Evolutionary conservation across 2,797 vertebrate species (phyloP), one percentile per base, ranked within the genome.

Genomic region (Muscicapa striata): DNA sequence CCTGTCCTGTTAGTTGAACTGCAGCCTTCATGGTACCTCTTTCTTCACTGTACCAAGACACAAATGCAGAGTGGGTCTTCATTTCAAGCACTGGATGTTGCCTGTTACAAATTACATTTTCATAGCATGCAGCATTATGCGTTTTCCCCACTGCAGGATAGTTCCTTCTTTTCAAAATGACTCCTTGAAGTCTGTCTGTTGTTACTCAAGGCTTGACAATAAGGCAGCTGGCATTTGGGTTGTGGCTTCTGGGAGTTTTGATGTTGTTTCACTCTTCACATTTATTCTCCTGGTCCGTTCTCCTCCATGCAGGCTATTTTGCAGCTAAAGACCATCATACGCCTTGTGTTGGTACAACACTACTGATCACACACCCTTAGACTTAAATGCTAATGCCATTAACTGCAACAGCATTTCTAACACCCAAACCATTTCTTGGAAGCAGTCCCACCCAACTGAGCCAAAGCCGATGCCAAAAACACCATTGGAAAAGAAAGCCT

Each of bases 51-150:
- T 5, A 36, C 16, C 34, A 59, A 74, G 45, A 67, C 34, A 61
- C 15, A 83, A 62, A 48, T 3, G 34, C 40, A 83, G 75, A 45
- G 16, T 32, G 79, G 36, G 11, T 57, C 67, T 41, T 73, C 63
- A 27, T 40, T 61, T 32, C 73, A 30, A 34, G 66, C 58, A 52
- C 29, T 12, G 32, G 21, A 38, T 51, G 27, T 4, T 59, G 13
- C 22, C 49, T 40, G 19, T 43, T 64, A 36, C 7, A 41, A 30
- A 2, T 27, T 7, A 4, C 43, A 55, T 13, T 68, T 91, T 38
- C 0, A 1, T 29, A 59, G 58, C 32, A 41, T 48, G 59, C 36
- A 87, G 26, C 21, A 16, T 57, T 58, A 49, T 0, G 0, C 0
- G 0, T 63, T 49, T 29, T 77, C 51, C 54, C 40, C 52, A 34